Evolutionary conservation across 1,140 invertebrate genomes (phyloP), one percentile per base, ranked within the genome.

Genomic region (Holcopasites calliopsidis): DNA sequence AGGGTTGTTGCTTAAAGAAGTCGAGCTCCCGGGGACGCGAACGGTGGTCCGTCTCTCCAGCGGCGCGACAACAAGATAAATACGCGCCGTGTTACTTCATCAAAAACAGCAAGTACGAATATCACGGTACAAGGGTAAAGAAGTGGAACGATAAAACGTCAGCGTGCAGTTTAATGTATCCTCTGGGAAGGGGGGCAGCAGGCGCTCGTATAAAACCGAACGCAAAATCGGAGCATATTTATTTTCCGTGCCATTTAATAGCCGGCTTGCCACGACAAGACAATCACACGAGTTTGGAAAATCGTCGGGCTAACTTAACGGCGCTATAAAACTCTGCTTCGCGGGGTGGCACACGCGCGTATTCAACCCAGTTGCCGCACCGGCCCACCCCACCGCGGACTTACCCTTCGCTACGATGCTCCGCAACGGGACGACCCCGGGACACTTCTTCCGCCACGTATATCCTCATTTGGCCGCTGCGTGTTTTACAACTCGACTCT

Each of bases 401-500:
- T 61, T 69, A 71, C 73, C 64, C 40, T 23, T 21, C 33, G 10
- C 47, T 21, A 26, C 66, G 65, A 49, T 26, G 44, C 35, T 80
- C 52, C 73, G 68, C 52, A 71, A 77, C 75, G 72, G 77, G 80
- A 83, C 78, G 61, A 82, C 79, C 69, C 70, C 78, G 76, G 73
- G 71, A 81, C 80, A 82, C 78, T 84, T 80, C 77, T 87, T 85
- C 82, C 71, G 70, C 83, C 85, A 79, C 85, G 82, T 87, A 86
- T 83, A 87, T 88, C 73, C 86, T 88, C 86, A 86, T 87, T 87
- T 87, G 82, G 62, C 61, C 73, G 58, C 16, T n/a, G 61, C 65
- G 77, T 85, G 86, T 86, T 88, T 86, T 85, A 88, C 87, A 87
- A 86, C 84, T 87, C 80, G 84, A 80, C 82, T 85, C 82, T 83